phyloP scores from a whole-genome alignment of 2,797 vertebrate genomes.

The Etheostoma perlongum region DNA sequence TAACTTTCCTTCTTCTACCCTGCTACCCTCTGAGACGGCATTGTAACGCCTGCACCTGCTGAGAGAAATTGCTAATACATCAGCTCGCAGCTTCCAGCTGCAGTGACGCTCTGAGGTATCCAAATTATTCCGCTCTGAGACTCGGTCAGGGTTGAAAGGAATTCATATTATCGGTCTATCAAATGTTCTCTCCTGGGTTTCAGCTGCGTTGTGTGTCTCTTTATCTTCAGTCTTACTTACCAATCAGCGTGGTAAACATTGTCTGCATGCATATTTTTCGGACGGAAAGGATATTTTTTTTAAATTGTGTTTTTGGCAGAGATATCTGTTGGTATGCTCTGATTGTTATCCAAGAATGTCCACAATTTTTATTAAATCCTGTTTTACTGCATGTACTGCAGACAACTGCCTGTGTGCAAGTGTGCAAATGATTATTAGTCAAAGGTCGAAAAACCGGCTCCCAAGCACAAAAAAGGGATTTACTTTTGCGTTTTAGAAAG shows the following conservation, averaged over 20 bases:
- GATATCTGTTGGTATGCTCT: neutral
- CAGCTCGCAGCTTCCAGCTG: slow-evolving; percentile 11
- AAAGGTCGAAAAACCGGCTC: neutral
- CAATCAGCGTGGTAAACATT: neutral
- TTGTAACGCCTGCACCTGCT: slow-evolving; percentile 35
- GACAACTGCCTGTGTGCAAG: neutral
- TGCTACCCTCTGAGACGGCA: neutral
- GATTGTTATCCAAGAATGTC: slow-evolving; percentile 4
- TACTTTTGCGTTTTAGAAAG: slow-evolving; percentile 22
- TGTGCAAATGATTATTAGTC: neutral
- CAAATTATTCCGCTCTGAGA: neutral
- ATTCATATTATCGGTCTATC: neutral
- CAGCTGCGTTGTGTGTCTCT: neutral
- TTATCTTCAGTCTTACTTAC: neutral
- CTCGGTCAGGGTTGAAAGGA: slow-evolving; percentile 25
- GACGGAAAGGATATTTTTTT: neutral
- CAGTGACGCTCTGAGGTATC: neutral
- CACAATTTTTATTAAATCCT: neutral
- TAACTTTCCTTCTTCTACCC: neutral
- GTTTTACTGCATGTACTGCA: neutral
- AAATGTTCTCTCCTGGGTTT: slow-evolving; percentile 4
- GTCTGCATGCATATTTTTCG: no score
- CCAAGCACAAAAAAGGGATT: slow-evolving; percentile 12
- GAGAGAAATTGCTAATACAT: slow-evolving; percentile 3
- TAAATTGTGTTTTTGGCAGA: neutral